A percentile compares a stretch with the other conserved stretches of the same genome.
Conservation (phyloP, 2,888 invertebrate species). For the Trilocha varians region DNA sequence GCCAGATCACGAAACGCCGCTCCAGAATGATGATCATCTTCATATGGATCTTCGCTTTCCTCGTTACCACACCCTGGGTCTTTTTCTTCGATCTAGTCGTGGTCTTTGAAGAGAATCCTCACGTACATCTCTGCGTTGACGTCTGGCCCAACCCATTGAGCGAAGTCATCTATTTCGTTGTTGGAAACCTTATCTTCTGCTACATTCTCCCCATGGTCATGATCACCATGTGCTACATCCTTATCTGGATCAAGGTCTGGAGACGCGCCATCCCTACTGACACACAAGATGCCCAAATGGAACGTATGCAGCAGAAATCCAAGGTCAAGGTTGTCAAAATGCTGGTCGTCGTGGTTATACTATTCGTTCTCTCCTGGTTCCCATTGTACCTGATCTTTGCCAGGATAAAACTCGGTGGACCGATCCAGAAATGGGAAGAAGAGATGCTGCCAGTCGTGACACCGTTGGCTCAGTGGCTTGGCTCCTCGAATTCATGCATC, state of each 20-base stretch:
- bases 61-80: conserved; percentile 92
- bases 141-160: conserved; percentile 89
- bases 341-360: conserved; percentile 92
- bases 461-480: conserved; percentile 93
- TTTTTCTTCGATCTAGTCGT: conserved; percentile 88
- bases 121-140: conserved; percentile 84
- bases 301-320: conserved; percentile 93
- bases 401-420: conserved; percentile 86
- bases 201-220: conserved; percentile 93
- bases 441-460: conserved; percentile 85
- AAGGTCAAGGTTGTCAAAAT: conserved; percentile 96
- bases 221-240: conserved; percentile 91
- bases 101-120: conserved; percentile 82
- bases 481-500: conserved; percentile 95
- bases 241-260: conserved; percentile 94
- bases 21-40: conserved; percentile 90
- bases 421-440: conserved; percentile 83
- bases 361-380: conserved; percentile 95
- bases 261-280: conserved; percentile 91
- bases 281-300: conserved; percentile 92
- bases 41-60: conserved; percentile 91
- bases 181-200: conserved; percentile 90
- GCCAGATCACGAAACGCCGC: conserved; percentile 90
- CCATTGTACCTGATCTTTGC: conserved; percentile 93
- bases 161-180: conserved; percentile 88